Base-by-base conservation (phyloP, 2,113 vertebrate species). In the Oxyura jamaicensis region DNA sequence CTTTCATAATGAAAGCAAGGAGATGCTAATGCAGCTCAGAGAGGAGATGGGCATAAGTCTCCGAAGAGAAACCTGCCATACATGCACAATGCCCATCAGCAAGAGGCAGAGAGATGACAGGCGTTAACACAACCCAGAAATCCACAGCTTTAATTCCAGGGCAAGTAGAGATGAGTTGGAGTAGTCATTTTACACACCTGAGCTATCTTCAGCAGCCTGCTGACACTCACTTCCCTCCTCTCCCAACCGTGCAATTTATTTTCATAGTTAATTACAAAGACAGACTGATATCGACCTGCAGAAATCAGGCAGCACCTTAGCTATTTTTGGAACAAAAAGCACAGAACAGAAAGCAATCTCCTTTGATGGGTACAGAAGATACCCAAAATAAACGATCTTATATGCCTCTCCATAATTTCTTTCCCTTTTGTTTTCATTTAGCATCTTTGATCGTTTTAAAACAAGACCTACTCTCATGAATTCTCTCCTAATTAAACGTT, bases 241-340 rank as follows among this genome's bases (percentile, higher is more conserved):
- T 92, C 86, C 88, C 94, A 87, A 58, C 71, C 39, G 77, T 8
- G 2, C 53, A 7, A 67, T 95, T 93, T 92, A 65, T 96, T 95
- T 89, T 83, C 67, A 63, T 53, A 79, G 88, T 76, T 95, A 92
- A 96, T 96, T 95, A 94, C 84, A 94, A 93, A 89, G 83, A 86
- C 41, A 95, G 92, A 93, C 78, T 94, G 88, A 95, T 91, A 85
- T n/a, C 35, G 4, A 95, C 86, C 92, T 85, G 80, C 71, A 80
- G 71, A 90, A 93, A 94, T 89, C 77, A 73, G 67, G 82, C 78
- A 90, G 75, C 91, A 95, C 82, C 87, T 93, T 31, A n/a, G 55
- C 83, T 95, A 96, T 96, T 95, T 96, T 91, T 69, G 92, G 84
- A 96, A 96, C 59, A 85, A 85, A 96, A 95, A 80, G 87, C 74